These are phyloP conservation scores for Epicampocera succincta DNA, from an alignment of 2,888 invertebrate species.

Conservation along the genomic window DNA sequence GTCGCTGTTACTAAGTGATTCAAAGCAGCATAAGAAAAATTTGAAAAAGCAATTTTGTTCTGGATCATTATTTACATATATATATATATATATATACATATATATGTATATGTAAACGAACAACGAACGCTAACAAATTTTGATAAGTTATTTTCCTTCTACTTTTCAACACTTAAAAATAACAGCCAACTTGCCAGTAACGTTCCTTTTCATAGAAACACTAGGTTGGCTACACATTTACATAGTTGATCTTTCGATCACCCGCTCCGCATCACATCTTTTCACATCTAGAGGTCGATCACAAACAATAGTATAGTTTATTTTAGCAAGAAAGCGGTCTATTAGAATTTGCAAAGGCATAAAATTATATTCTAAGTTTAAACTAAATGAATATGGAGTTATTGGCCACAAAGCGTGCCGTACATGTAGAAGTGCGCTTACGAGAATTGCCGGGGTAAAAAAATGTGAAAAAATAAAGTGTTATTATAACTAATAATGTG, in stretches of 20 bases:
- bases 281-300: slow-evolving; percentile 31
- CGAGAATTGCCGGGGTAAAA: slow-evolving; percentile 72
- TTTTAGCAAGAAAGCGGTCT: slow-evolving; percentile 34
- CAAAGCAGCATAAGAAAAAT: no score
- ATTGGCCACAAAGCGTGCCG: slow-evolving; percentile 69
- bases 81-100: no score
- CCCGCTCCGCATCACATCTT: no score
- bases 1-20: no score
- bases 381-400: slow-evolving; percentile 72
- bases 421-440: slow-evolving; percentile 76
- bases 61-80: no score
- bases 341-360: background rate
- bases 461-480: slow-evolving; percentile 15
- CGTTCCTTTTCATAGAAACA: no score
- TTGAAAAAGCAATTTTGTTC: no score
- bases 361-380: background rate
- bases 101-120: no score
- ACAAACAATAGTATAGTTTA: slow-evolving; percentile 5
- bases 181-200: no score
- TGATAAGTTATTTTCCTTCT: no score
- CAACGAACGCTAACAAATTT: no score
- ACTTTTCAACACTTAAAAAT: no score
- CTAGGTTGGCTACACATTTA: background rate
- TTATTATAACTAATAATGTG: background rate
- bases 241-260: slow-evolving; percentile 1